phyloP scores from a whole-genome alignment of 35 echinoderm and acorn worm species.

The Acanthaster planci region DNA sequence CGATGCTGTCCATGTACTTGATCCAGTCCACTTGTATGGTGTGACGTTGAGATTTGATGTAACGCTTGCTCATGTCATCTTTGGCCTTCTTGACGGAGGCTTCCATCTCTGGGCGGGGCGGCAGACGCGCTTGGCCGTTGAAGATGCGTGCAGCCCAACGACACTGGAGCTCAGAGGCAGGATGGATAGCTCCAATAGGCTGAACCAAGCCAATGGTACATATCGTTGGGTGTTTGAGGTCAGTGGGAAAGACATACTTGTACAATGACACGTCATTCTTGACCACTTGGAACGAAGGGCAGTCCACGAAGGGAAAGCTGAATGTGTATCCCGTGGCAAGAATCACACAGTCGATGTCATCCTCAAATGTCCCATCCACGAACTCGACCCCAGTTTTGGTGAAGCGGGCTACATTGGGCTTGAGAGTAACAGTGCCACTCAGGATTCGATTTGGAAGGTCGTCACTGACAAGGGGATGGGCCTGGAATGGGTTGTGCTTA shows the following conservation, averaged over 20 bases:
- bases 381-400: constrained; percentile 67
- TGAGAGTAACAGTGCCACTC: constrained; percentile 65
- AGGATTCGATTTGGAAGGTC: constrained; percentile 65
- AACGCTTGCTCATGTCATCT: constrained; percentile 60
- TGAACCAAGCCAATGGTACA: constrained; percentile 78
- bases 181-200: constrained; percentile 73
- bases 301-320: constrained; percentile 74
- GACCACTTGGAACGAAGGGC: constrained; percentile 47
- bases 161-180: constrained; percentile 79
- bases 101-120: constrained; percentile 53
- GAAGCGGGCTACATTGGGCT: constrained; percentile 71
- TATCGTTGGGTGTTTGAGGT: constrained; percentile 54
- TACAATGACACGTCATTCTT: constrained; percentile 78
- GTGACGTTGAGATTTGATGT: constrained; percentile 75
- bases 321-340: constrained; percentile 83
- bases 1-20: constrained; percentile 77
- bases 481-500: constrained; percentile 14
- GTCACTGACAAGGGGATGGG: constrained; percentile 72
- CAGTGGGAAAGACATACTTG: constrained; percentile 73
- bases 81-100: constrained; percentile 47
- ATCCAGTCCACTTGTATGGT: constrained; percentile 88
- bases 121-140: constrained; percentile 58
- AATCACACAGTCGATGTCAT: constrained; percentile 80
- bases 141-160: constrained; percentile 85
- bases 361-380: constrained; percentile 78